Conservation (phyloP, 1,140 invertebrate genomes). For the Drosophila bifasciata region DNA sequence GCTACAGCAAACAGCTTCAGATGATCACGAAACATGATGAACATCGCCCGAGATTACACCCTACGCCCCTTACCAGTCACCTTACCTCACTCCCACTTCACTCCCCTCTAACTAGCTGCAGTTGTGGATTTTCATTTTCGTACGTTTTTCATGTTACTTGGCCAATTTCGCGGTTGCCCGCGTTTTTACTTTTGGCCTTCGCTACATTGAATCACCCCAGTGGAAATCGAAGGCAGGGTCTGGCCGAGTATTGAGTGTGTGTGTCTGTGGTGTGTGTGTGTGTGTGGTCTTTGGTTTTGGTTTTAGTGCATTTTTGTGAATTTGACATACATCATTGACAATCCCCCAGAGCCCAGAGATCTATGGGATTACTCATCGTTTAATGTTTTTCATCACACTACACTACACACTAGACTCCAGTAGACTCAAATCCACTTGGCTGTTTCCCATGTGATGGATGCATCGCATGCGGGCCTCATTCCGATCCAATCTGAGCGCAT, state of each 20-base stretch:
- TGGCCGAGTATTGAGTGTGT: constrained; percentile 17
- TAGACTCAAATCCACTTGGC: too few species aligned
- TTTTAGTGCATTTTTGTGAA: constrained; percentile 52
- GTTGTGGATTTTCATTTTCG: constrained; percentile 45
- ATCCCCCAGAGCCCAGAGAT: constrained; percentile 17
- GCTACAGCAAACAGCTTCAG: constrained; percentile 24
- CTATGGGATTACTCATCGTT: constrained; percentile 30
- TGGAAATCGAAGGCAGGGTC: not conserved
- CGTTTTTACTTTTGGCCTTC: constrained; percentile 56
- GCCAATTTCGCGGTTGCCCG: constrained; percentile 58
- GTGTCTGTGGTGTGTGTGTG: too few species aligned
- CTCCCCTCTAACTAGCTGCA: not conserved
- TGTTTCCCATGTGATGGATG: constrained; percentile 69
- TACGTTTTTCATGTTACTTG: constrained; percentile 60
- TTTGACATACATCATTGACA: constrained; percentile 69
- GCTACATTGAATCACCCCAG: constrained; percentile 8
- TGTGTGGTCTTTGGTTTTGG: constrained; percentile 1
- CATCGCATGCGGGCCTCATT: constrained; percentile 37
- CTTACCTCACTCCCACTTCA: too few species aligned
- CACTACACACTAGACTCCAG: too few species aligned
- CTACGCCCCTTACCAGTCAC: constrained; percentile 22
- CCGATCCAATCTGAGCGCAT: constrained; percentile 31
- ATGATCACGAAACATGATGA: constrained; percentile 80
- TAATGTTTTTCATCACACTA: constrained; percentile 15
- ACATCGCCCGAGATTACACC: constrained; percentile 75